Base-by-base conservation (phyloP, 2,113 vertebrate genomes). In the Herpailurus yagouaroundi region DNA sequence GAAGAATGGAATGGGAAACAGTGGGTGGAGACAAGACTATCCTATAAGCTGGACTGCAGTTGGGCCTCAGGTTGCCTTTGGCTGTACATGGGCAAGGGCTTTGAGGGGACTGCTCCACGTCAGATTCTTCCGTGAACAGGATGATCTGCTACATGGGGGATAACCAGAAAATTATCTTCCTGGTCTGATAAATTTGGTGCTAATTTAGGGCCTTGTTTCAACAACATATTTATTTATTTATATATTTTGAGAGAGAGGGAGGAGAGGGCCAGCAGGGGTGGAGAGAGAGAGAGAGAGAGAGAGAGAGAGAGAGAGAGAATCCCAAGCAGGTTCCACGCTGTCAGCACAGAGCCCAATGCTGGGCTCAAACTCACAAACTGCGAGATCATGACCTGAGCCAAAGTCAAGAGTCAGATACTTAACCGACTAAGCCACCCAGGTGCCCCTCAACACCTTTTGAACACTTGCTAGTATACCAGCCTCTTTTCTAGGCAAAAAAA, bases 401-500 rank as follows among this genome's bases (percentile, higher is more conserved):
- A 60, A 60, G 57, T 3, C 21, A 18, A 60, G 21, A 23, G 57
- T 60, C 57, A 23, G 57, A 60, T 21, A 60, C 21, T 60, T 25
- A 60, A 60, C 19, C 21, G 0, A 23, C 57, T 60, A 60, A 60
- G 57, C 57, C 21, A 60, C 21, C 19, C 57, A 23, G 57, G 57
- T 60, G 57, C 21, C 57, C 57, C 21, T 91, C 16, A 77, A 66
- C 52, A 86, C 55, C 63, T 52, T 6, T 0, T 45, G n/a, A 84
- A 41, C 19, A 82, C 12, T 68, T 74, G 31, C 3, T 4, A n/a
- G 18, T 18, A 55, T 41, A 73, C 25, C 38, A 76, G 21, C 38
- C 91, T 66, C 73, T 57, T 81, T 48, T 83, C 29, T 25, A 89
- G 57, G 50, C 21, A 95, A 97, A 79, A 23, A 97, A 79, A 23